Evolutionary conservation across 2,113 vertebrate species (phyloP), one percentile per base, ranked within the genome.

Genomic region (Cebidichthys violaceus): DNA sequence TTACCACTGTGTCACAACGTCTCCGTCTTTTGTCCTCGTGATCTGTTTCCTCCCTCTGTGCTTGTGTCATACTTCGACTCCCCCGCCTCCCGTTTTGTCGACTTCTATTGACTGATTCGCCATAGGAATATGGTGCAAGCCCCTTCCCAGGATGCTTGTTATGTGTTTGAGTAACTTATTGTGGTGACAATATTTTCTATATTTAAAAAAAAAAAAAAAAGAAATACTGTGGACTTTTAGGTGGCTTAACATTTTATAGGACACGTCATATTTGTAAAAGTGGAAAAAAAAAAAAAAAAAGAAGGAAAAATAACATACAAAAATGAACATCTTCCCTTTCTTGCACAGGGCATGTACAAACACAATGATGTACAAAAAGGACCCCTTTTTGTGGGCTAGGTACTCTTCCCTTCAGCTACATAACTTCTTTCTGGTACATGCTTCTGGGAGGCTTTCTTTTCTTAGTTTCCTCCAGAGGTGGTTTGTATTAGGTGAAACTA

Each of bases 171-270:
- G 92, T 97, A 95, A 96, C 93, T 95, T 96, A 94, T 95, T 89
- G 94, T 97, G 90, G 96, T 98, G 96, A 96, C 95, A 86, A 95
- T 97, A 96, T 97, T 98, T 94, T 97, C 97, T 97, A 95, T 95
- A 96, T 95, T 79, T 35, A 88, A 94, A 90, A 90, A 92, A 94
- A 82, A 94, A 90, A 90, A 92, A 95, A 83, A 75, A 92, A 95
- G 82, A 75, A 92, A 95, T 96, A 96, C 96, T 97, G 97, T 99
- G 96, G 96, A 97, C 96, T 96, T 96, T 96, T 96, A 97, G 96
- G 96, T 96, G 95, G 96, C 94, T 95, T 97, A 94, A 93, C 95
- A 96, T 97, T 97, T 97, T 96, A 96, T 96, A 97, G 95, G 94
- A 96, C 95, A 93, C n/a, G 95, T 98, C 95, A 96, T 96, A 95